Conservation (phyloP, 2,888 invertebrate species). For the Megaustenia siamemsis region DNA sequence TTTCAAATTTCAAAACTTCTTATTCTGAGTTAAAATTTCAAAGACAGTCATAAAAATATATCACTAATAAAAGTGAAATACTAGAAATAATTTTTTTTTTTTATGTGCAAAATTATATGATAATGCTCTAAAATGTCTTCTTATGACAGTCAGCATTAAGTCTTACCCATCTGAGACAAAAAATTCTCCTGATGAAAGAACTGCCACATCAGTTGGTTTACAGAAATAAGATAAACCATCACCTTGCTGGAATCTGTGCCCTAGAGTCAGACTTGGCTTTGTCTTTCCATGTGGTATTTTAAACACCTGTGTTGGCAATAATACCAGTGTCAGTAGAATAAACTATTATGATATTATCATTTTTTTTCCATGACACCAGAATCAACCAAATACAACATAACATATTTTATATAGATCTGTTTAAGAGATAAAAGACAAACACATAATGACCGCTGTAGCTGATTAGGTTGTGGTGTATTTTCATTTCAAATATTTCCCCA, state of each 20-base stretch:
- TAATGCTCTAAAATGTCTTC: too few species aligned
- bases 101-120: too few species aligned
- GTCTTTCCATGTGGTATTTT: slow-evolving; percentile 64
- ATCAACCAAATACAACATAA: background rate
- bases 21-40: too few species aligned
- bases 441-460: too few species aligned
- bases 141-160: background rate
- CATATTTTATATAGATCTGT: too few species aligned
- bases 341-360: background rate
- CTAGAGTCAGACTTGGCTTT: slow-evolving; percentile 85
- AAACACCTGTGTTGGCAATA: slow-evolving; percentile 64
- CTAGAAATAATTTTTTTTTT: too few species aligned
- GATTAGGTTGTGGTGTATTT: too few species aligned
- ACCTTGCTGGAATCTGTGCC: slow-evolving; percentile 91
- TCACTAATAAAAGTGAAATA: too few species aligned
- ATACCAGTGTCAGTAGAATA: background rate
- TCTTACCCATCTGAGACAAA: slow-evolving; percentile 93
- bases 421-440: background rate
- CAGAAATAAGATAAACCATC: slow-evolving; percentile 90
- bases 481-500: too few species aligned
- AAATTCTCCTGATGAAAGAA: slow-evolving; percentile 89
- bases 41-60: too few species aligned
- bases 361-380: background rate
- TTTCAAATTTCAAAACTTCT: background rate
- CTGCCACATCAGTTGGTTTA: slow-evolving; percentile 95